Evolutionary conservation across 2,888 invertebrate genomes (phyloP).

Genomic region (Pycnomerus fuliginosus): DNA sequence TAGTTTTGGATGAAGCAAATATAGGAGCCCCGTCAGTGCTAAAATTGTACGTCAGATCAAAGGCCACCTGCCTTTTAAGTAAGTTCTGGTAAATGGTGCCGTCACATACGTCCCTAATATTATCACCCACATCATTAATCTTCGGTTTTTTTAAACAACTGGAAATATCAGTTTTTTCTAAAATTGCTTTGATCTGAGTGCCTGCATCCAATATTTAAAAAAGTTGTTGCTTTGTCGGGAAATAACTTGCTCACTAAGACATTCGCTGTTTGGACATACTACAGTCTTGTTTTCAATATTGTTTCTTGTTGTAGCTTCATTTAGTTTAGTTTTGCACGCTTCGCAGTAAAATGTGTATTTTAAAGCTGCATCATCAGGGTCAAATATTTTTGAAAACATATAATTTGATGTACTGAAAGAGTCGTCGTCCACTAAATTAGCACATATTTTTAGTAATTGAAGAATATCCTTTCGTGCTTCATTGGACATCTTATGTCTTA

Average conservation of each 20-base stretch:
- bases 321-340: not conserved
- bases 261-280: too few relatives aligned
- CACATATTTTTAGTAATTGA: not conserved
- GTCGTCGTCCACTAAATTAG: not conserved
- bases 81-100: not conserved
- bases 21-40: constrained; percentile 1
- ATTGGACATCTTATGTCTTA: not conserved
- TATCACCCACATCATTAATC: not conserved
- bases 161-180: not conserved
- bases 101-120: not conserved
- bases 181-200: not conserved
- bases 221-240: not conserved
- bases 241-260: not conserved
- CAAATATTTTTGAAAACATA: not conserved
- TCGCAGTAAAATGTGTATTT: constrained; percentile 1
- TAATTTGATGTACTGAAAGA: not conserved
- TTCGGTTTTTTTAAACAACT: too few relatives aligned
- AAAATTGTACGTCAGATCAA: not conserved
- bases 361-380: not conserved
- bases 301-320: too few relatives aligned
- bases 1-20: not conserved
- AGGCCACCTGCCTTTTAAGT: not conserved
- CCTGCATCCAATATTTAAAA: not conserved
- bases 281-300: too few relatives aligned
- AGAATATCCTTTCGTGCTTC: not conserved